Base-by-base conservation (phyloP, 2,888 invertebrate genomes). In the Ormyrus thymus region DNA sequence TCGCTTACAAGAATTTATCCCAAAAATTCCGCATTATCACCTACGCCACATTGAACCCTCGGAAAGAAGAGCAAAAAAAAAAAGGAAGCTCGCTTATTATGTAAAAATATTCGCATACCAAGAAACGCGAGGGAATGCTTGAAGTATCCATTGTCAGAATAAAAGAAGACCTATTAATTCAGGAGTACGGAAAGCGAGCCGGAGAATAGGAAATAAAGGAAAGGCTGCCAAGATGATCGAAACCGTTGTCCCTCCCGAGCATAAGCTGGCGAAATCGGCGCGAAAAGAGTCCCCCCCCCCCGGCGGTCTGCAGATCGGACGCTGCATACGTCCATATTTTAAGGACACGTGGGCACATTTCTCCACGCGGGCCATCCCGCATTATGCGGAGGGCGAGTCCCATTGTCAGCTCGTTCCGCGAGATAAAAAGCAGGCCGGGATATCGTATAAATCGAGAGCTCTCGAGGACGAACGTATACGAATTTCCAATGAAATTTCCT, bases 371-470 rank as follows among this genome's bases (percentile, higher is more conserved):
- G 46, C 46, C 7, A 13, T 11, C 5, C 13, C 13, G 64, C 64
- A 64, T 64, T 50, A 64, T 64, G 15, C 64, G 48, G 15, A 48
- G 48, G n/a, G 13, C 8, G 62, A 46, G 8, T 13, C 9, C 15
- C 64, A 64, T 64, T 50, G 50, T 45, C 64, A 64, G 50, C 50
- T 64, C 48, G 13, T 50, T 50, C 48, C 45, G 48, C 48, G 13
- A 64, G 48, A 64, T 48, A 64, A 64, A 15, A 64, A 64, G 10
- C 53, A 6, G 29, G 29, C 29, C 29, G 29, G 29, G 29, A 29
- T 29, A 29, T 29, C 29, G 29, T 29, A 29, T 29, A 29, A 29
- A 29, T 29, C 29, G 29, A 29, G 29, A 29, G 29, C 29, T 29
- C 29, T 29, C 29, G 29, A 29, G 29, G 29, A 4, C 29, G 3